A percentile compares a stretch with the other conserved stretches of the same genome.
Conservation (phyloP, 2,797 vertebrate genomes). For the Tympanoctomys barrerae region DNA sequence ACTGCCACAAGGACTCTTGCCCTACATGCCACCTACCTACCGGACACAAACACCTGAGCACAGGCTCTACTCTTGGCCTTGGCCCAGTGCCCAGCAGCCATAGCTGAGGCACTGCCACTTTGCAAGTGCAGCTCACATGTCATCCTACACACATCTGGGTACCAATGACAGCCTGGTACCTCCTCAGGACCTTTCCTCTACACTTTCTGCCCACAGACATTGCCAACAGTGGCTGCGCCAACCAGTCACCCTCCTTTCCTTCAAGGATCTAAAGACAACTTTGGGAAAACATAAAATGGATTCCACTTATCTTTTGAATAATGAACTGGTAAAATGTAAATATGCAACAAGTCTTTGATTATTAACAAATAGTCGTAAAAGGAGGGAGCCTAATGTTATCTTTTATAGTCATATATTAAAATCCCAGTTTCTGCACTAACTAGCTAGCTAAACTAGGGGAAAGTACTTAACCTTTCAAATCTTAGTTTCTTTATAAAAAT, state of each 20-base stretch:
- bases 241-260: neutral
- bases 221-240: neutral
- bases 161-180: neutral
- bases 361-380: neutral
- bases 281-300: neutral
- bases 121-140: neutral
- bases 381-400: neutral
- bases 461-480: neutral
- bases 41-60: neutral
- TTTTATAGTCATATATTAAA: neutral
- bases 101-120: neutral
- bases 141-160: neutral
- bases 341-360: neutral
- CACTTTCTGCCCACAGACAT: neutral
- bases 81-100: neutral
- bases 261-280: neutral
- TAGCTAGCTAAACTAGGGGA: neutral
- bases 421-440: conserved; percentile 1
- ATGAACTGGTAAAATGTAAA: neutral
- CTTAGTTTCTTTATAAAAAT: neutral
- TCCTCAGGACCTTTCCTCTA: neutral
- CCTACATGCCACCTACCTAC: neutral
- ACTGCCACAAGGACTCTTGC: neutral
- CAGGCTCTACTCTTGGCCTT: neutral
- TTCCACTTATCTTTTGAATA: conserved; percentile 30